A percentile compares a stretch with the other conserved stretches of the same genome.
These are phyloP conservation scores for Lasius fuliginosus DNA, from an alignment of 2,888 invertebrate species.

Conservation along the genomic window DNA sequence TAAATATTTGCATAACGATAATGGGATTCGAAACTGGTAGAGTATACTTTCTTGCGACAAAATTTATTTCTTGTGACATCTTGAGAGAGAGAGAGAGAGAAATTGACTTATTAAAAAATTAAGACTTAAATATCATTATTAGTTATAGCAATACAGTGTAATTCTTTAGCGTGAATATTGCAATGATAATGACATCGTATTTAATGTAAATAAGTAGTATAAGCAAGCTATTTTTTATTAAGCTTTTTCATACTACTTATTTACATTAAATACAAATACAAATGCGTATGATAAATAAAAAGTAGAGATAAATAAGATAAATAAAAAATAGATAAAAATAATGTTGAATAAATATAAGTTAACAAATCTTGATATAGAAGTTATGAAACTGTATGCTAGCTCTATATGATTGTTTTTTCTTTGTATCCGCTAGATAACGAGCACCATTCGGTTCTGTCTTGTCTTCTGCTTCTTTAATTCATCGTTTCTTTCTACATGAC, in stretches of 20 bases:
- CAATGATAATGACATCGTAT: neutral
- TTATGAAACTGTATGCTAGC: neutral
- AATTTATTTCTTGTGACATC: neutral
- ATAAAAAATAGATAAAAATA: neutral
- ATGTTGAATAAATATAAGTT: neutral
- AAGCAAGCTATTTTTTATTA: no score
- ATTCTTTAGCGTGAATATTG: neutral
- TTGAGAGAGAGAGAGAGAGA: no score
- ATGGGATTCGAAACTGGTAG: neutral
- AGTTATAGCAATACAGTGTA: neutral
- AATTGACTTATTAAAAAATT: neutral
- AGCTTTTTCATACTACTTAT: no score
- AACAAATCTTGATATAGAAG: neutral
- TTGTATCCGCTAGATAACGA: neutral
- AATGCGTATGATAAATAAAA: no score
- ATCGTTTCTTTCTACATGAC: conserved; percentile 5
- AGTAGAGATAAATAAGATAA: no score
- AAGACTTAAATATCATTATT: neutral
- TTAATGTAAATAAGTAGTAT: no score
- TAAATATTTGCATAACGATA: neutral
- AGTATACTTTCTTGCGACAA: neutral
- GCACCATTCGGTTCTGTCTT: neutral
- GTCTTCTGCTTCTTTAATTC: conserved; percentile 6
- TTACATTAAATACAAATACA: no score
- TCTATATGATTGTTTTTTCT: neutral